Evolutionary conservation across 2,113 vertebrate genomes (phyloP), one percentile per base, ranked within the genome.

Genomic region (Axis porcinus): DNA sequence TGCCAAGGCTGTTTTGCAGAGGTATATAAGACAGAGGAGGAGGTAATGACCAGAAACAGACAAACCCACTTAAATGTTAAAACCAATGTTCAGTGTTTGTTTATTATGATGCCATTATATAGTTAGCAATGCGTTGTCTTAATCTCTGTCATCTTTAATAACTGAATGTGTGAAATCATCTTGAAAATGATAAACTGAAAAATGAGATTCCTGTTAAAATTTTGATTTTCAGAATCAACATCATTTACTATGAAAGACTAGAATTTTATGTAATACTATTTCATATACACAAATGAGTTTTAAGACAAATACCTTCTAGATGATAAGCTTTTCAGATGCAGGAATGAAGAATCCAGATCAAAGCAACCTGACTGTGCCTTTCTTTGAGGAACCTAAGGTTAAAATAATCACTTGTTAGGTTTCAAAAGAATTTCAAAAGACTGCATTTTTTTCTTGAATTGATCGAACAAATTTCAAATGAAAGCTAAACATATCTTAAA

Each of bases 351-450:
- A 99, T 99, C 99, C 98, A 99, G 99, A 99, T 99, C 99, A 99
- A 99, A 99, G 98, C 99, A 99, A 96, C 99, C 99, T 33, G 99
- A 99, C 84, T 99, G 99, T 98, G 99, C 99, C 99, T 99, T 99
- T 97, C 99, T 99, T 98, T 99, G 99, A 98, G 99, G 99, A 99
- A 99, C 99, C 99, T 99, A 98, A 98, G 96, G 88, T 98, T 82
- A 97, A 96, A 97, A 95, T 52, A 91, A 95, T 89, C 43, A 94
- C 76, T 95, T 91, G 52, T 88, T 81, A 81, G 28, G 10, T 36
- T 54, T 83, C 33, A 54, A 82, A 82, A 82, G 33, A 54, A 78
- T 92, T 57, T 50, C 87, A 88, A 54, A 78, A 81, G 21, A 57
- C 12, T 76, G 5, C 52, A 67, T 93, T 55, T 83, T 83, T 96